Evolutionary conservation across 2,113 vertebrate genomes (phyloP).

Genomic region (Hippocampus zosterae): DNA sequence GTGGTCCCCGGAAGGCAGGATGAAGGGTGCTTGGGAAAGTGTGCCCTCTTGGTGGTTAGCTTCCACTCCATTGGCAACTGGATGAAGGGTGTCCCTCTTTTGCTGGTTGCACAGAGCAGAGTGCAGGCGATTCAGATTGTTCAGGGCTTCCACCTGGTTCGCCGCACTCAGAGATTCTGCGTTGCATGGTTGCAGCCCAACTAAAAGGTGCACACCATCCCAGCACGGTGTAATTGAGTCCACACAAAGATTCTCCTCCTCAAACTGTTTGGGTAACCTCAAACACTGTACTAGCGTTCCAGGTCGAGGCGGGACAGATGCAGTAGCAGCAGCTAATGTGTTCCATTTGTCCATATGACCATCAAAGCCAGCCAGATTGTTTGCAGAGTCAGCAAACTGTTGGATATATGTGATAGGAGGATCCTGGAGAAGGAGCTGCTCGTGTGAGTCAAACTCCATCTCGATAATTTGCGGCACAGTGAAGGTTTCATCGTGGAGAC

Average conservation of each 20-base stretch:
- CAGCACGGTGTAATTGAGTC: slow-evolving; percentile 95
- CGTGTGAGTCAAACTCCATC: slow-evolving; percentile 97
- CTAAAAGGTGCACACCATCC: slow-evolving; percentile 92
- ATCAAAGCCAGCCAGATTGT: slow-evolving; percentile 82
- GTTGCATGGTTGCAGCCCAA: slow-evolving; percentile 86
- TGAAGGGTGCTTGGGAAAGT: slow-evolving; percentile 81
- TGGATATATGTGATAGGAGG: slow-evolving; percentile 98
- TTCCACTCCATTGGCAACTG: slow-evolving; percentile 87
- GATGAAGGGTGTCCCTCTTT: slow-evolving; percentile 78
- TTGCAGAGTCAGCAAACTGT: slow-evolving; percentile 93
- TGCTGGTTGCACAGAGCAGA: slow-evolving; percentile 91
- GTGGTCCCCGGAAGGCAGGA: slow-evolving; percentile 83
- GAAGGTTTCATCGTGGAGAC: slow-evolving; percentile 95
- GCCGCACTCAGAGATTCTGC: slow-evolving; percentile 88
- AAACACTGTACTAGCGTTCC: slow-evolving; percentile 94
- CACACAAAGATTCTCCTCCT: slow-evolving; percentile 93
- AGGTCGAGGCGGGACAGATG: slow-evolving; percentile 77
- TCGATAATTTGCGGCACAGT: slow-evolving; percentile 98
- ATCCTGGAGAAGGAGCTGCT: slow-evolving; percentile 94
- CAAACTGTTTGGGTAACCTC: slow-evolving; percentile 90
- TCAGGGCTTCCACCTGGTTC: slow-evolving; percentile 98
- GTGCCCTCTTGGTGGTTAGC: slow-evolving; percentile 65
- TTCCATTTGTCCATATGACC: slow-evolving; percentile 87
- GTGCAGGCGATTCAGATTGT: slow-evolving; percentile 98
- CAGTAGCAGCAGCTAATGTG: slow-evolving; percentile 69